These are phyloP conservation scores for Strix occidentalis DNA, from an alignment of 2,797 vertebrate species.

Conservation along the genomic window DNA sequence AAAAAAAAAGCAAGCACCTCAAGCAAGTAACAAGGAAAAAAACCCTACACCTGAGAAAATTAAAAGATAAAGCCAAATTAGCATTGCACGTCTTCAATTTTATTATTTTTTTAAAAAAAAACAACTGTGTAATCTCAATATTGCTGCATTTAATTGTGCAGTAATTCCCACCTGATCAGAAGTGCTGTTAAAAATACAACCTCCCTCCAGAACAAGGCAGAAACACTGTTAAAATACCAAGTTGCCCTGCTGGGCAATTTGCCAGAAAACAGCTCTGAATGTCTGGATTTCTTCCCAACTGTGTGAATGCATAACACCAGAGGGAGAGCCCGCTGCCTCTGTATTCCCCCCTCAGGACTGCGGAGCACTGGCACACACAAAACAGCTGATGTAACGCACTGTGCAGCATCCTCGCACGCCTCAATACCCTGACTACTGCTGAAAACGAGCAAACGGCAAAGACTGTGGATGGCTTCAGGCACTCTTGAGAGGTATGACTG, in stretches of 20 bases:
- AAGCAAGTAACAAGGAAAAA: neutral
- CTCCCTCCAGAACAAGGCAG: neutral
- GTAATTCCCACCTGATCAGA: neutral
- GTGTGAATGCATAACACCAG: fast-evolving
- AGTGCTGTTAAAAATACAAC: neutral
- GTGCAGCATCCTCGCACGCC: fast-evolving
- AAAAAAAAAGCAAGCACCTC: neutral
- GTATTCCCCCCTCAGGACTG: fast-evolving
- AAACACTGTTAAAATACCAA: neutral
- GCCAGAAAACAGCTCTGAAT: neutral
- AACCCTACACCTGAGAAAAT: neutral
- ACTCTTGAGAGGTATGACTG: neutral
- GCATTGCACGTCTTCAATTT: neutral
- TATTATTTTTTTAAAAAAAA: neutral
- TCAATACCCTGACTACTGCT: fast-evolving
- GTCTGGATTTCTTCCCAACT: neutral
- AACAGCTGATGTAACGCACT: fast-evolving
- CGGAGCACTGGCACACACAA: fast-evolving
- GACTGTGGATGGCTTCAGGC: fast-evolving
- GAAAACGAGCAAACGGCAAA: fast-evolving
- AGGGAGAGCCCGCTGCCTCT: fast-evolving
- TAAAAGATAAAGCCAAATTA: neutral
- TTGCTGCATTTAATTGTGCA: neutral
- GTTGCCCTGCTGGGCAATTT: neutral
- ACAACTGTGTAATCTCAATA: neutral